Evolutionary conservation across 2,797 vertebrate genomes (phyloP).

Genomic region (Uromys caudimaculatus): DNA sequence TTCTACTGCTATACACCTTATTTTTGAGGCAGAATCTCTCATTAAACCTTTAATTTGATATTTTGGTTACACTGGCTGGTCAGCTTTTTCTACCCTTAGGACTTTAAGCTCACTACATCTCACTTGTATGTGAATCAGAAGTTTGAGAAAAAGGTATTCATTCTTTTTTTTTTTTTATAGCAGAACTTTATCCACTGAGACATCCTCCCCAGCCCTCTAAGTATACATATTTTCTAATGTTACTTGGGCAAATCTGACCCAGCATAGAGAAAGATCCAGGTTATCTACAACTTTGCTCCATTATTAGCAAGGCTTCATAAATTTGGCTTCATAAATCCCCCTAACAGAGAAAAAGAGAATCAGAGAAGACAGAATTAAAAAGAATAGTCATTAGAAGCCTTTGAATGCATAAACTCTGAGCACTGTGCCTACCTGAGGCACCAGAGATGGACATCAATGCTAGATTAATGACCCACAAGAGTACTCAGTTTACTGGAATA

Average conservation of each 20-base stretch:
- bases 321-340: neutral
- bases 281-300: rapidly evolving
- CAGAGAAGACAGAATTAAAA: neutral
- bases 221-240: neutral
- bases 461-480: neutral
- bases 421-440: neutral
- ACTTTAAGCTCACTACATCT: neutral
- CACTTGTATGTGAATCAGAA: no score
- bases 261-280: neutral
- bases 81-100: neutral
- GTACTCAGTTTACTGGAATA: neutral
- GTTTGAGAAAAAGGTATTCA: neutral
- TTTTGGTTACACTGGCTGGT: neutral
- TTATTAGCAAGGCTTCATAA: neutral
- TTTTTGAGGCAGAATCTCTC: neutral
- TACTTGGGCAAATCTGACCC: neutral
- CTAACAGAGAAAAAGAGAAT: neutral
- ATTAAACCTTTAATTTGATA: neutral
- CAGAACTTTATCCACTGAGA: neutral
- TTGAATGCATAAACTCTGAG: neutral
- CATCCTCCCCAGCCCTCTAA: neutral
- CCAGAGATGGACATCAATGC: neutral
- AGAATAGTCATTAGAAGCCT: neutral
- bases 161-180: no score
- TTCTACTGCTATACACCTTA: no score